Evolutionary conservation across 2,888 invertebrate species (phyloP), one percentile per base, ranked within the genome.

Genomic region (Lymantria monacha): DNA sequence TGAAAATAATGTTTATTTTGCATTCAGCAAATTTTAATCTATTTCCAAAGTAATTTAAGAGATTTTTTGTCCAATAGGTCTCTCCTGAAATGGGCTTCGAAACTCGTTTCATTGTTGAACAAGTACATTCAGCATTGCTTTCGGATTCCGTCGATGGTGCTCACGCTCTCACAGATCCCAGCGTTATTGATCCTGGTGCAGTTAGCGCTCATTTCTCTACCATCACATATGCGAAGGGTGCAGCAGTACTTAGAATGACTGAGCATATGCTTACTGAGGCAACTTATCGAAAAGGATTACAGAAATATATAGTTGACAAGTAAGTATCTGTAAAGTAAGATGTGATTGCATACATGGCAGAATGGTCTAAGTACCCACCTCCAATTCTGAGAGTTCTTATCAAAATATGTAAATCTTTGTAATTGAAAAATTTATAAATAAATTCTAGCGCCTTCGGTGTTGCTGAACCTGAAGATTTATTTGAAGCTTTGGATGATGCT

Each of bases 151-250:
- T 45, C 3, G 36, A 22, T 31, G 45, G 11, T 7, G 31, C 48
- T 51, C 42, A 47, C 30, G 37, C 48, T 0, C 50, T 53, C 11
- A 53, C 49, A 0, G 42, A 50, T 30, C 45, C 46, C 7, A 31
- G 9, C 3, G 49, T 53, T 0, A 46, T 1, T 11, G 42, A 50
- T 7, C 94, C 94, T 0, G 55, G 75, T 0, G 91, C 94, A 57
- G 93, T 95, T 7, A 81, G 83, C 11, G 85, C 78, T 0, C 93
- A 94, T 74, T 96, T 96, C 70, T 94, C 94, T 42, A 85, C 85
- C n/a, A 94, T 96, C 55, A 93, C 95, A 0, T 96, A 96, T 59
- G 93, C 93, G 15, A 95, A 95, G 79, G 95, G 94, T 0, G 93
- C 89, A 1, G 59, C 90, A 0, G 79, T 95, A 3, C 83, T 96